Percentiles rank a stretch among this genome's conserved stretches.
phyloP scores from a whole-genome alignment of 1,140 invertebrate genomes.

The Portunus trituberculatus region DNA sequence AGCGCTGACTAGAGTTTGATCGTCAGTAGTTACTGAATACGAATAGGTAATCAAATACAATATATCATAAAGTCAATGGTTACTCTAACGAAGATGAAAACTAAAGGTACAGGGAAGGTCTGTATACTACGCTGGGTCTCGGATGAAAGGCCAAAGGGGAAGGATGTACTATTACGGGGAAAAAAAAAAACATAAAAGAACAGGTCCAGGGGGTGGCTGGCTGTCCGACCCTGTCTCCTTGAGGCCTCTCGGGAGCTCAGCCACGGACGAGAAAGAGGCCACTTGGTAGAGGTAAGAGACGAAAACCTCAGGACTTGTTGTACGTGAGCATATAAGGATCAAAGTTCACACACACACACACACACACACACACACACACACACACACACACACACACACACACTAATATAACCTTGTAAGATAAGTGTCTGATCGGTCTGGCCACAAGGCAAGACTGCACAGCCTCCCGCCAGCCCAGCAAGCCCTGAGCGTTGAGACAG shows the following conservation, averaged over 20 bases:
- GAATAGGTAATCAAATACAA: neutral
- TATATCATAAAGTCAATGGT: neutral
- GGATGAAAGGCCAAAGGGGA: neutral
- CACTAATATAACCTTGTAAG: neutral
- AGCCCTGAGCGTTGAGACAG: neutral
- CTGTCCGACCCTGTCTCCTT: too few species aligned
- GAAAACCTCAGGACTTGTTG: slow-evolving; percentile 40
- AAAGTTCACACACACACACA: slow-evolving; percentile 47
- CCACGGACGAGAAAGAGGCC: neutral
- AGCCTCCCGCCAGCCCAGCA: neutral
- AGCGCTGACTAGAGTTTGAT: slow-evolving; percentile 39
- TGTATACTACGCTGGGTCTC: slow-evolving; percentile 1
- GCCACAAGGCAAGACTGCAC: neutral
- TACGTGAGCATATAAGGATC: slow-evolving; percentile 52
- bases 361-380: slow-evolving; percentile 1
- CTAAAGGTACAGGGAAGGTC: too few species aligned
- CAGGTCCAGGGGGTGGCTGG: too few species aligned
- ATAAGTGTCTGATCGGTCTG: slow-evolving; percentile 5
- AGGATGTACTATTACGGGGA: too few species aligned
- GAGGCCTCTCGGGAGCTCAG: neutral
- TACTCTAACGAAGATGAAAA: slow-evolving; percentile 10
- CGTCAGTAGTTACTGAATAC: slow-evolving; percentile 25
- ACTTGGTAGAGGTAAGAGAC: neutral
- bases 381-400: slow-evolving; percentile 3
- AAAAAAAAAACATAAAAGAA: too few species aligned